Conservation (phyloP, 2,888 invertebrate species). For the Tetragnatha montana region DNA sequence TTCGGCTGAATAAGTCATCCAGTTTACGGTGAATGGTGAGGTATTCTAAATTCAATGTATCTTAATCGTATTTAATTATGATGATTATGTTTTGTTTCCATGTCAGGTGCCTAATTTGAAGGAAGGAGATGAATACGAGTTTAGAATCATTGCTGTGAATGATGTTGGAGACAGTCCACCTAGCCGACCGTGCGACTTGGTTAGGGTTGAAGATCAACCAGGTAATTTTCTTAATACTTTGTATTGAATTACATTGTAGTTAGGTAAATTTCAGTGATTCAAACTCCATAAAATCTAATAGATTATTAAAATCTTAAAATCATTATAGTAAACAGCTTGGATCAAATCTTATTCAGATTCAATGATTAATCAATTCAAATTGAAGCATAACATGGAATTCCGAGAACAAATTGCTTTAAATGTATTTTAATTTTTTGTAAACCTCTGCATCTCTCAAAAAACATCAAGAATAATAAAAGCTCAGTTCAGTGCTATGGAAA, state of each 20-base stretch:
- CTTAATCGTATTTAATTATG: background rate
- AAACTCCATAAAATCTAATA: no score
- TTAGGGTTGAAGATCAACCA: conserved; percentile 91
- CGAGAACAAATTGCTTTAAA: background rate
- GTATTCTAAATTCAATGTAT: background rate
- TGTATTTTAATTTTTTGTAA: no score
- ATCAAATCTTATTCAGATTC: no score
- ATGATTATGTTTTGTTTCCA: background rate
- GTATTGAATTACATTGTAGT: no score
- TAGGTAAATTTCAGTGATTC: no score
- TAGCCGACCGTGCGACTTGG: conserved; percentile 77
- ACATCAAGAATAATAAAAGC: no score
- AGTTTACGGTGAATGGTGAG: background rate
- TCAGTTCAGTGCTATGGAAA: no score
- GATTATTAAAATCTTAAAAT: no score
- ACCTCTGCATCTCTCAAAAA: no score
- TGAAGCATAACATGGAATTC: no score
- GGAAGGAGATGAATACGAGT: conserved; percentile 95
- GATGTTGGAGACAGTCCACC: conserved; percentile 79
- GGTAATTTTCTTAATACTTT: conserved; percentile 43
- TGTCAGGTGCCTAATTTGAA: conserved; percentile 76
- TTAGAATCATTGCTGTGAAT: conserved; percentile 94
- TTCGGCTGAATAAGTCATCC: background rate
- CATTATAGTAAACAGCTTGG: no score
- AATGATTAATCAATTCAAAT: no score